A percentile compares a stretch with the other conserved stretches of the same genome.
These are phyloP conservation scores for Asobara japonica DNA, from an alignment of 1,140 invertebrate species.

Conservation along the genomic window DNA sequence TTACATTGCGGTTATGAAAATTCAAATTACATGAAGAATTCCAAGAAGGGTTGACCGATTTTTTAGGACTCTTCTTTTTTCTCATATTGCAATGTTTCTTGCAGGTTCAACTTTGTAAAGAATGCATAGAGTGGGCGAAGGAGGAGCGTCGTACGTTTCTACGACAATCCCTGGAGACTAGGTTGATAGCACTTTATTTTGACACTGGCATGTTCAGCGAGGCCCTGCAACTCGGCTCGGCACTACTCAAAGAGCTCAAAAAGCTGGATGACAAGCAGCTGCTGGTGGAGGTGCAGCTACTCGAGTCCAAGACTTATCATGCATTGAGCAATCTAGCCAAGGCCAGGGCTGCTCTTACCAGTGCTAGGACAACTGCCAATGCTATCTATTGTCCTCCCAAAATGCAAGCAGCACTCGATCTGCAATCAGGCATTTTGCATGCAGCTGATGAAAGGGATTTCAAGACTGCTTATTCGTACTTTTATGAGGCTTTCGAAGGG, in stretches of 20 bases:
- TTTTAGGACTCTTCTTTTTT: no score
- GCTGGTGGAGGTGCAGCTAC: slow-evolving; percentile 93
- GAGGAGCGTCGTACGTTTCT: slow-evolving; percentile 97
- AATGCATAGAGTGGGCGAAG: slow-evolving; percentile 99
- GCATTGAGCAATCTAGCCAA: slow-evolving; percentile 96
- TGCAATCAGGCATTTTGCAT: slow-evolving; percentile 98
- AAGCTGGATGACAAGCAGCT: slow-evolving; percentile 99
- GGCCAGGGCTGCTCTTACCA: slow-evolving; percentile 95
- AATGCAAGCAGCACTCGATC: slow-evolving; percentile 95
- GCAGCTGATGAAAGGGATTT: slow-evolving; percentile 99
- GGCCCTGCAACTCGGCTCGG: slow-evolving; percentile 84
- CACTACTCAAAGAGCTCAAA: slow-evolving; percentile 93
- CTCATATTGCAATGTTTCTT: slow-evolving; percentile 24
- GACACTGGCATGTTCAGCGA: slow-evolving; percentile 92
- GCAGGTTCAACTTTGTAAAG: slow-evolving; percentile 85
- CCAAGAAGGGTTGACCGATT: no score
- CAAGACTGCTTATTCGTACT: slow-evolving; percentile 99
- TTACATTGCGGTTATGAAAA: neutral
- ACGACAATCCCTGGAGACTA: slow-evolving; percentile 93
- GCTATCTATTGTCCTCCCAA: slow-evolving; percentile 99
- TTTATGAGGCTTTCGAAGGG: slow-evolving; percentile 99
- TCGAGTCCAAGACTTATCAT: slow-evolving; percentile 99
- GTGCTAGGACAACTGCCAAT: slow-evolving; percentile 98
- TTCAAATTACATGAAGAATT: no score
- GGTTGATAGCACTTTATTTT: slow-evolving; percentile 93